Evolutionary conservation across 2,888 invertebrate species (phyloP).

Genomic region (Auanema freiburgensis): DNA sequence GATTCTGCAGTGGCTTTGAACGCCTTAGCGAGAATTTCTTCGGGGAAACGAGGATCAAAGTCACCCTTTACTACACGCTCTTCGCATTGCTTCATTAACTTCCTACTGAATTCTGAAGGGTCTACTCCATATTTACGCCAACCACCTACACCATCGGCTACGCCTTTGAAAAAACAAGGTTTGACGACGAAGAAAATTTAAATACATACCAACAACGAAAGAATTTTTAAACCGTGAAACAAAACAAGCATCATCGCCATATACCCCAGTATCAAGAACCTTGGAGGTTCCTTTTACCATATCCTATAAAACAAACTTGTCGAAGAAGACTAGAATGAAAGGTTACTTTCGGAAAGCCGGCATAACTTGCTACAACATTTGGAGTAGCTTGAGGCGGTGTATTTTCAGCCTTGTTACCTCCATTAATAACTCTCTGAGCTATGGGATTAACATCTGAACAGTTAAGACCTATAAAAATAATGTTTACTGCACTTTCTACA

Average conservation of each 20-base stretch:
- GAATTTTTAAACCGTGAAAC: slow-evolving; percentile 76
- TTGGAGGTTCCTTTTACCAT: slow-evolving; percentile 57
- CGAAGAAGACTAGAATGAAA: slow-evolving; percentile 5
- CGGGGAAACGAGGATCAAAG: slow-evolving; percentile 74
- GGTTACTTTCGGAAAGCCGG: slow-evolving; percentile 58
- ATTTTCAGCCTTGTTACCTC: slow-evolving; percentile 16
- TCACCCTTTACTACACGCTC: slow-evolving; percentile 71
- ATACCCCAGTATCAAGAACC: slow-evolving; percentile 75
- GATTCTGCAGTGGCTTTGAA: slow-evolving; percentile 51
- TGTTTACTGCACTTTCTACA: background rate
- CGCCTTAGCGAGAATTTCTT: slow-evolving; percentile 55
- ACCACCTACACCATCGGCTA: slow-evolving; percentile 97
- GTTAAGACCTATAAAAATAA: background rate
- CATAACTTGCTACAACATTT: slow-evolving; percentile 54
- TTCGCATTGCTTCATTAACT: slow-evolving; percentile 80
- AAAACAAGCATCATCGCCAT: slow-evolving; percentile 98
- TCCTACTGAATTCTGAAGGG: slow-evolving; percentile 91
- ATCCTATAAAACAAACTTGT: slow-evolving; percentile 15
- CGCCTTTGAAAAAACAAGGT: slow-evolving; percentile 73
- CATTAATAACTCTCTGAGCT: too few species aligned
- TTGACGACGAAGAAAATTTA: background rate
- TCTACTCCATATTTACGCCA: slow-evolving; percentile 97
- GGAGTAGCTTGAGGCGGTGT: slow-evolving; percentile 13
- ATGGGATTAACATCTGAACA: too few species aligned
- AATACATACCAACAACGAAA: slow-evolving; percentile 85